Percentiles rank a stretch among this genome's conserved stretches.
Conservation (phyloP, 1,140 invertebrate species). For the Lepeophtheirus salmonis region DNA sequence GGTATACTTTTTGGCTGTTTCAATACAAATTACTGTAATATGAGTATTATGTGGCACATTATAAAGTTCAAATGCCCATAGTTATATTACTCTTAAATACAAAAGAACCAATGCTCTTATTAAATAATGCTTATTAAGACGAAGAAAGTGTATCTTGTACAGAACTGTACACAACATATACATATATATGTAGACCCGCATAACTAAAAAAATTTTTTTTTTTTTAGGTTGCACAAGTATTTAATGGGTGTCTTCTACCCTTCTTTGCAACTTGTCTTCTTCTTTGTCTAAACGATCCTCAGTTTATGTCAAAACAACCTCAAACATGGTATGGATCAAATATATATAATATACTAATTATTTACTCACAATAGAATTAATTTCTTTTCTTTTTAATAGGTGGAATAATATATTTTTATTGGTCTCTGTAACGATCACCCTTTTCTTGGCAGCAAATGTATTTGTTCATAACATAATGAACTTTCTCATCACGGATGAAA, state of each 20-base stretch:
- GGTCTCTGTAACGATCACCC: slow-evolving; percentile 14
- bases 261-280: slow-evolving; percentile 16
- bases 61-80: no score
- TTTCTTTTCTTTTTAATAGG: not conserved
- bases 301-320: slow-evolving; percentile 11
- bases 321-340: slow-evolving; percentile 11
- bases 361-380: not conserved
- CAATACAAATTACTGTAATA: no score
- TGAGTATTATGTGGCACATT: no score
- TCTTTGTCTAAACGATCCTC: slow-evolving; percentile 12
- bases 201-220: no score
- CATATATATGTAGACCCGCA: no score
- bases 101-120: no score
- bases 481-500: not conserved
- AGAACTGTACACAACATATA: no score
- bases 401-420: slow-evolving; percentile 11
- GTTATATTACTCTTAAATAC: no score
- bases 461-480: slow-evolving; percentile 8
- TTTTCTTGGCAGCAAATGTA: slow-evolving; percentile 16
- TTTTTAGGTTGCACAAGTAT: slow-evolving; percentile 13
- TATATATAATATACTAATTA: not conserved
- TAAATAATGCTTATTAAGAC: no score
- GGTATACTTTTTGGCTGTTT: no score
- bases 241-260: slow-evolving; percentile 16
- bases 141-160: no score